A percentile compares a stretch with the other conserved stretches of the same genome.
phyloP scores from a whole-genome alignment of 2,113 vertebrate genomes.

The Dermatemys mawii region DNA sequence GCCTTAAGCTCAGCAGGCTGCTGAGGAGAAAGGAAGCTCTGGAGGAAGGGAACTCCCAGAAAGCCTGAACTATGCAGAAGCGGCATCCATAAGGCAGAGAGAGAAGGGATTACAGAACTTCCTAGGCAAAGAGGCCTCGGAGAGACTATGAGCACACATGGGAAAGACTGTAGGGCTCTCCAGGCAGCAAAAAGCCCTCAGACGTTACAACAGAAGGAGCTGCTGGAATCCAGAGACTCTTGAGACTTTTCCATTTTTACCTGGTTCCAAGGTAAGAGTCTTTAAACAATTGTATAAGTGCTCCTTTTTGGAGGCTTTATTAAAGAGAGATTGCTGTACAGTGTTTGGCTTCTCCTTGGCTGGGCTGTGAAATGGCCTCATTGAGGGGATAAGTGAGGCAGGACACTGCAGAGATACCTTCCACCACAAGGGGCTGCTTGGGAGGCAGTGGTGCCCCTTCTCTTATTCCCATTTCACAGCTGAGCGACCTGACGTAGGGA shows the following conservation, averaged over 20 bases:
- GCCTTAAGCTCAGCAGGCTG: background rate
- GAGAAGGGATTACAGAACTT: background rate
- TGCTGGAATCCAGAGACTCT: background rate
- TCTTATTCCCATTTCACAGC: background rate
- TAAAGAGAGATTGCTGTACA: background rate
- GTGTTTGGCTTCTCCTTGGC: too few species aligned
- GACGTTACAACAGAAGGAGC: background rate
- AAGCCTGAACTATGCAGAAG: background rate
- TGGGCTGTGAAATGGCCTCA: background rate
- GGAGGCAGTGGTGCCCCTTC: background rate
- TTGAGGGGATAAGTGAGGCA: background rate
- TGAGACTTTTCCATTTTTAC: background rate
- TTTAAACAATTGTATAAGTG: background rate
- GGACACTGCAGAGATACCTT: background rate
- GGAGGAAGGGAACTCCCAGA: background rate
- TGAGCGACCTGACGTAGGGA: background rate
- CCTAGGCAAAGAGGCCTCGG: background rate
- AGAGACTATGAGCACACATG: background rate
- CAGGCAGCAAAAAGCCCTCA: background rate
- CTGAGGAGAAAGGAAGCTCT: background rate
- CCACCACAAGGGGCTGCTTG: background rate
- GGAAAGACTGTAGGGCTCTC: background rate
- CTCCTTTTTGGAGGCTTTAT: background rate
- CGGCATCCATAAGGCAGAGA: too few species aligned
- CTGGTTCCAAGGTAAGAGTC: background rate